These are phyloP conservation scores for Prosopocoilus inquinatus DNA, from an alignment of 2,888 invertebrate species.

Conservation along the genomic window DNA sequence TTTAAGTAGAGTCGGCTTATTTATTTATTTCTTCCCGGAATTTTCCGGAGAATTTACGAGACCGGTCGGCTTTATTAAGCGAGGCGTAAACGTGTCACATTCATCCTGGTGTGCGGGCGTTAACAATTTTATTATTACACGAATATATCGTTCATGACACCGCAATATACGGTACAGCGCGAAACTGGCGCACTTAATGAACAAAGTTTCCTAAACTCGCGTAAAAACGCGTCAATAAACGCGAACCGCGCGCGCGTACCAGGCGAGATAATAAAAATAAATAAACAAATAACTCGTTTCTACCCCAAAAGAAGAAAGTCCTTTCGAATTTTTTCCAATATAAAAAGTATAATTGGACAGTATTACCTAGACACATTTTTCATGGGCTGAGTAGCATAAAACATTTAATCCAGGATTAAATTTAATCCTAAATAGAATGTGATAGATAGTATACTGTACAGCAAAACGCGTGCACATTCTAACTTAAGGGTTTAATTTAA, in stretches of 20 bases:
- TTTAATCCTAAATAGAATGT: too few species aligned
- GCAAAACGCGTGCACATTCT: too few species aligned
- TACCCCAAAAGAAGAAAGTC: not conserved
- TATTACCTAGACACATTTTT: too few species aligned
- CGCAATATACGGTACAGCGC: not conserved
- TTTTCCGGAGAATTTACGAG: too few species aligned
- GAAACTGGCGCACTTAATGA: slow-evolving; percentile 8
- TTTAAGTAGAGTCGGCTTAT: slow-evolving; percentile 10
- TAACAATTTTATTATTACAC: slow-evolving; percentile 7
- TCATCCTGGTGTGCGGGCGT: not conserved
- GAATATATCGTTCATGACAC: slow-evolving; percentile 3
- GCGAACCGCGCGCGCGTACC: not conserved
- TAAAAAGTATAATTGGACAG: too few species aligned
- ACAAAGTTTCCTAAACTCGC: slow-evolving; percentile 12
- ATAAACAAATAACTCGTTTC: not conserved
- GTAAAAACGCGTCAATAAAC: slow-evolving; percentile 11
- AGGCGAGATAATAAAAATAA: slow-evolving; percentile 6
- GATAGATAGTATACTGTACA: too few species aligned
- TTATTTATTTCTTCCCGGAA: not conserved
- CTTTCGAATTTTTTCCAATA: not conserved
- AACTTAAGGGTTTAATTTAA: too few species aligned
- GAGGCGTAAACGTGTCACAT: slow-evolving; percentile 2
- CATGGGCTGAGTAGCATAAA: too few species aligned
- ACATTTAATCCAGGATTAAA: too few species aligned
- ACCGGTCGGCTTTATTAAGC: too few species aligned